Percentiles rank a stretch among this genome's conserved stretches.
phyloP scores from a whole-genome alignment of 2,113 vertebrate species.

The Ammodytes dubius region DNA sequence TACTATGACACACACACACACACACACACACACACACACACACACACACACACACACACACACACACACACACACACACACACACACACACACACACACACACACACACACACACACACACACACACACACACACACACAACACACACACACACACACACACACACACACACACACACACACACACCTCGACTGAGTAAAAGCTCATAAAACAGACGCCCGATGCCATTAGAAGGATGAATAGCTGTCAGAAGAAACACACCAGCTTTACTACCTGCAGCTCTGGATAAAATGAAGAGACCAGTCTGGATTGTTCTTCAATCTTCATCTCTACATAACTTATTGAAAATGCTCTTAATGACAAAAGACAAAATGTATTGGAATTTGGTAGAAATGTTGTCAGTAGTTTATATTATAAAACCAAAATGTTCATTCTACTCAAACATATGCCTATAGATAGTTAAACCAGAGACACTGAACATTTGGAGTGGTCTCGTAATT shows the following conservation, averaged over 20 bases:
- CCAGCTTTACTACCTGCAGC: not conserved
- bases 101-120: constrained; percentile 26
- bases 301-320: no score
- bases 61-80: constrained; percentile 33
- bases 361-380: no score
- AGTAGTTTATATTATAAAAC: no score
- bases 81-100: constrained; percentile 32
- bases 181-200: constrained; percentile 22
- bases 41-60: constrained; percentile 34
- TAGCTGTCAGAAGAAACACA: not conserved
- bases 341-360: no score
- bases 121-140: constrained; percentile 27
- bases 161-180: constrained; percentile 28
- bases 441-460: no score
- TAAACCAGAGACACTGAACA: no score
- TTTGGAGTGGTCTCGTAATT: no score
- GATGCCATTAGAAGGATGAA: not conserved
- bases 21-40: constrained; percentile 30
- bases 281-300: no score
- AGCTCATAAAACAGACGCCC: not conserved
- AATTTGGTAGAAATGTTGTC: no score
- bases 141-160: constrained; percentile 28
- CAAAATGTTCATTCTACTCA: no score
- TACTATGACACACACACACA: constrained; percentile 19
- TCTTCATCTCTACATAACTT: no score